Conservation (phyloP, 2,797 vertebrate genomes). For the Myotis pilosus region DNA sequence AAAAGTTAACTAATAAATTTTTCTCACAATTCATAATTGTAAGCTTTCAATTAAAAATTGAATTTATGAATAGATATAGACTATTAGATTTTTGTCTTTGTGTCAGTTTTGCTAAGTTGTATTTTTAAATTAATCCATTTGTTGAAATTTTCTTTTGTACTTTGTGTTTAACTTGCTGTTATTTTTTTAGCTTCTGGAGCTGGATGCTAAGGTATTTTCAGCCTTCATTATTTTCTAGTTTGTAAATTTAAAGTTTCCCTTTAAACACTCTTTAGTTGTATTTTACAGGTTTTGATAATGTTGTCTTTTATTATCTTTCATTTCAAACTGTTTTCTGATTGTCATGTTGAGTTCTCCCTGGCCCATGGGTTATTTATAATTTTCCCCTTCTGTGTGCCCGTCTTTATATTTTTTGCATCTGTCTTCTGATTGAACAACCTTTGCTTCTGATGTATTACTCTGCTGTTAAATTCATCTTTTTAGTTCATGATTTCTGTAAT, state of each 20-base stretch:
- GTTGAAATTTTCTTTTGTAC: neutral
- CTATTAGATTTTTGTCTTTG: neutral
- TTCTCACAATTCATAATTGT: neutral
- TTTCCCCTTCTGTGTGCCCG: neutral
- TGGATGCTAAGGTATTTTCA: neutral
- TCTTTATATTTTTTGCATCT: constrained; percentile 1
- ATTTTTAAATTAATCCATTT: neutral
- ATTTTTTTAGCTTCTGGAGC: neutral
- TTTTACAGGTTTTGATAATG: neutral
- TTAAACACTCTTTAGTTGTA: neutral
- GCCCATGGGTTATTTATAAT: neutral
- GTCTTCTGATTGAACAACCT: neutral
- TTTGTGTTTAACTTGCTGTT: neutral
- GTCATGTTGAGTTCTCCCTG: neutral
- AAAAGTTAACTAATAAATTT: neutral
- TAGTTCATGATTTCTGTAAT: neutral
- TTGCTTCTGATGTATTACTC: neutral
- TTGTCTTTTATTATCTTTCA: neutral
- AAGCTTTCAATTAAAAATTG: neutral
- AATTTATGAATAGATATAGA: neutral
- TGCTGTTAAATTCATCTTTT: neutral
- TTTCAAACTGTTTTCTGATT: constrained; percentile 40
- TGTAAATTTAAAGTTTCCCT: neutral
- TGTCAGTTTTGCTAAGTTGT: neutral
- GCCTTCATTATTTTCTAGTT: neutral